These are phyloP conservation scores for Spodoptera frugiperda DNA, from an alignment of 1,140 invertebrate species.

Conservation along the genomic window DNA sequence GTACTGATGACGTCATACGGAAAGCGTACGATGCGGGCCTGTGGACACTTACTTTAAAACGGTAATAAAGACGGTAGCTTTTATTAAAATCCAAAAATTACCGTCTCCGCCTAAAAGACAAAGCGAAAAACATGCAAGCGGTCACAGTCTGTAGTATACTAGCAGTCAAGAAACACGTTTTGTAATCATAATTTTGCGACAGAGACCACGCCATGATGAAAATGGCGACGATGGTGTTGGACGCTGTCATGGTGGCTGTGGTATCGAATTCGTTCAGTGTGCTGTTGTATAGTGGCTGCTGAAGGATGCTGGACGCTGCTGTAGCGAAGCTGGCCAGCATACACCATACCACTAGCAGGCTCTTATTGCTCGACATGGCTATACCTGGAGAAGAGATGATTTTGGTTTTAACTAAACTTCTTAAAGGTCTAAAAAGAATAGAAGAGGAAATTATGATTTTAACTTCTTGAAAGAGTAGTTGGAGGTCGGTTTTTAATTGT, in stretches of 20 bases:
- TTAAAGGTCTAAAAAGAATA: too few species aligned
- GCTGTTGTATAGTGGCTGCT: constrained; percentile 77
- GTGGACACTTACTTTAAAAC: too few species aligned
- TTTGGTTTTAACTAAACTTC: background rate
- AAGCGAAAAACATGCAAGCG: constrained; percentile 69
- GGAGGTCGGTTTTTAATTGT: too few species aligned
- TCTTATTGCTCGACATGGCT: constrained; percentile 68
- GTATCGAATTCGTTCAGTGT: constrained; percentile 80
- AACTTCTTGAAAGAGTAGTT: too few species aligned
- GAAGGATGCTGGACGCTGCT: constrained; percentile 70
- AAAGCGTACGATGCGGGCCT: too few species aligned
- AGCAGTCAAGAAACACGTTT: constrained; percentile 77
- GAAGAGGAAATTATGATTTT: too few species aligned
- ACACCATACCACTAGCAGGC: constrained; percentile 76
- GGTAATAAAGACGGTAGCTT: background rate
- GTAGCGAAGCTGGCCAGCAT: constrained; percentile 77
- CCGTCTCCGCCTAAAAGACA: constrained; percentile 74
- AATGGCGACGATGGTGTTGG: constrained; percentile 72
- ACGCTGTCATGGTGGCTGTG: constrained; percentile 75
- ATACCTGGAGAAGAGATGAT: constrained; percentile 68
- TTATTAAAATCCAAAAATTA: constrained; percentile 41
- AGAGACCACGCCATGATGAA: constrained; percentile 74
- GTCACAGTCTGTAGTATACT: constrained; percentile 72
- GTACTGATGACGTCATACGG: too few species aligned
- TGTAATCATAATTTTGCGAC: constrained; percentile 74